Evolutionary conservation across 1,140 invertebrate genomes (phyloP).

Genomic region (Philopotamus ludificatus): DNA sequence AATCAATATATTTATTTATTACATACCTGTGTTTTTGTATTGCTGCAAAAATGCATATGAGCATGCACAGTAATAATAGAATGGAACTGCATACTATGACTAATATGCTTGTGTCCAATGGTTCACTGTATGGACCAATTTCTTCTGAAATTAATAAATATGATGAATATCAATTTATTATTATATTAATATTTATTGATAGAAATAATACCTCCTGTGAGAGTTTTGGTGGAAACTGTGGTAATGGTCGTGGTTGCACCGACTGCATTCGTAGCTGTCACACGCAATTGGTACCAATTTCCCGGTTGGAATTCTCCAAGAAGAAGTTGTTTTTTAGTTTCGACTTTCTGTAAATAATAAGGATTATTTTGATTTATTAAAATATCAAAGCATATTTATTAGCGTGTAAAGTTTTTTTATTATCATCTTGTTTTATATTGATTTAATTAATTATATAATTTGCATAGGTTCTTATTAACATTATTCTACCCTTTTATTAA

Average conservation of each 20-base stretch:
- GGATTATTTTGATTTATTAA: too few species aligned
- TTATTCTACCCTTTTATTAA: too few species aligned
- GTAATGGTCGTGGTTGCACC: constrained; percentile 69
- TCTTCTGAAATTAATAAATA: constrained; percentile 46
- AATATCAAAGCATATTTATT: too few species aligned
- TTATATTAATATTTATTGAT: not conserved
- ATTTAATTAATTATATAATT: too few species aligned
- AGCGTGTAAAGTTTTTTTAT: too few species aligned
- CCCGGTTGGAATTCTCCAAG: constrained; percentile 71
- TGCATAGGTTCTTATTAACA: too few species aligned
- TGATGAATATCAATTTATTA: not conserved
- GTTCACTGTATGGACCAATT: constrained; percentile 52
- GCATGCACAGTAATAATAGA: constrained; percentile 46
- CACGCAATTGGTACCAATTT: constrained; percentile 74
- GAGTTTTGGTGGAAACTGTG: constrained; percentile 77
- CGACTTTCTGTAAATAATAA: constrained; percentile 26
- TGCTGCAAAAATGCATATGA: constrained; percentile 46
- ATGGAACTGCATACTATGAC: constrained; percentile 54
- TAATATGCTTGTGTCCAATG: constrained; percentile 52
- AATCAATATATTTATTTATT: not conserved
- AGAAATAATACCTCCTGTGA: constrained; percentile 64
- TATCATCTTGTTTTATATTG: too few species aligned
- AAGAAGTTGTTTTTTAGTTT: constrained; percentile 25
- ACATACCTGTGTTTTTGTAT: constrained; percentile 49
- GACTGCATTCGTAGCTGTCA: constrained; percentile 80